Evolutionary conservation across 1,140 invertebrate species (phyloP).

Genomic region (Chrysoperla carnea): DNA sequence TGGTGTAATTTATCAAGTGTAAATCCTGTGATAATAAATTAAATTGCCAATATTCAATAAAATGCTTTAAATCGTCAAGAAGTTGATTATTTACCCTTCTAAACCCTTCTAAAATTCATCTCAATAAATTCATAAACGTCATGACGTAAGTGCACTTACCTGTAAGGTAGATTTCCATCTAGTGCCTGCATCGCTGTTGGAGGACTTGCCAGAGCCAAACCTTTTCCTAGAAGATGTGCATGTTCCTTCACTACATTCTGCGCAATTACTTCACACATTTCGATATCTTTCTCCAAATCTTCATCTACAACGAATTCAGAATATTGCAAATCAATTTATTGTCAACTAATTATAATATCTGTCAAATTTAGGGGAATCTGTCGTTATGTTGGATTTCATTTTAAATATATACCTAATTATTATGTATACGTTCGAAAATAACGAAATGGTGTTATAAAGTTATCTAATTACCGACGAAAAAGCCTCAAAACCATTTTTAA

Average conservation of each 20-base stretch:
- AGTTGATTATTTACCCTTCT: background rate
- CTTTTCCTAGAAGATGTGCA: constrained; percentile 63
- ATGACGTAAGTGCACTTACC: constrained; percentile 53
- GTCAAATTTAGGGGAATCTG: background rate
- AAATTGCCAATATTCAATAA: too few relatives aligned
- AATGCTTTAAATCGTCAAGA: too few relatives aligned
- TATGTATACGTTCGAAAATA: too few relatives aligned
- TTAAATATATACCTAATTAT: too few relatives aligned
- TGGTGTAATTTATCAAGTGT: too few relatives aligned
- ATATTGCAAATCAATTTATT: constrained; percentile 2
- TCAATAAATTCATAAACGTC: too few relatives aligned
- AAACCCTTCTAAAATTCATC: background rate
- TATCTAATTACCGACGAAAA: too few relatives aligned
- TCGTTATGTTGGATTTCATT: too few relatives aligned
- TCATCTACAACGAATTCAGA: constrained; percentile 31
- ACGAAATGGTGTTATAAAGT: too few relatives aligned
- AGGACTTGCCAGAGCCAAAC: constrained; percentile 73
- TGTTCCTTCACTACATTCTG: constrained; percentile 54
- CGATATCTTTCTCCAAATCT: constrained; percentile 55
- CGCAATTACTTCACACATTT: constrained; percentile 50
- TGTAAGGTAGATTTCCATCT: constrained; percentile 74
- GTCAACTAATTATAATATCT: background rate
- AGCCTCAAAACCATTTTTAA: too few relatives aligned
- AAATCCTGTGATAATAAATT: too few relatives aligned
- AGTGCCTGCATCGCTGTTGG: constrained; percentile 79